Percentiles rank a stretch among this genome's conserved stretches.
phyloP scores from a whole-genome alignment of 2,797 vertebrate genomes.

The Centroberyx gerrardi region DNA sequence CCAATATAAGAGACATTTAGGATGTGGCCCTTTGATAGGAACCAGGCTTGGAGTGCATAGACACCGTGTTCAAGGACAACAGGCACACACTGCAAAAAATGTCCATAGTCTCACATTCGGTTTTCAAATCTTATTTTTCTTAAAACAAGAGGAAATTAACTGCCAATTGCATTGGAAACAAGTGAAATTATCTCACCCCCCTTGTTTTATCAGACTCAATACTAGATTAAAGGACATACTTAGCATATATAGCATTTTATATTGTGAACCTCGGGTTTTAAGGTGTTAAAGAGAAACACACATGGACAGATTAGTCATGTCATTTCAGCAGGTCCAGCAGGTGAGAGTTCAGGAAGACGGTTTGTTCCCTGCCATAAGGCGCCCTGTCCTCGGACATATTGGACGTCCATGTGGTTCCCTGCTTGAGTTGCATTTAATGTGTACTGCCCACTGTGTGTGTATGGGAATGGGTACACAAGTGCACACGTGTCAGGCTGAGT shows the following conservation, averaged over 20 bases:
- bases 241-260: too few species aligned
- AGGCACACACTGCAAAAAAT: neutral
- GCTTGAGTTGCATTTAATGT: neutral
- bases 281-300: constrained; percentile 2
- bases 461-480: constrained; percentile 6
- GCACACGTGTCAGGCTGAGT: neutral
- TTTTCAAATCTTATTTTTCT: neutral
- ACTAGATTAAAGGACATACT: too few species aligned
- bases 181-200: too few species aligned
- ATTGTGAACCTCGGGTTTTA: neutral
- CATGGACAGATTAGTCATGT: constrained; percentile 20
- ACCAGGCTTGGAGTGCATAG: neutral
- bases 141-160: neutral
- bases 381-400: constrained; percentile 13
- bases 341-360: constrained; percentile 18
- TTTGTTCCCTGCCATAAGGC: constrained; percentile 27
- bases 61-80: constrained; percentile 29
- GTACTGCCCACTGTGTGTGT: constrained; percentile 12
- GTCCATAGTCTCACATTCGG: neutral
- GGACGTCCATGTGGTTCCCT: constrained; percentile 26
- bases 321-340: constrained; percentile 9
- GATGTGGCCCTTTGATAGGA: neutral
- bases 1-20: neutral
- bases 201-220: too few species aligned
- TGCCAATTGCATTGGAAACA: too few species aligned